Evolutionary conservation across 2,113 vertebrate species (phyloP), one percentile per base, ranked within the genome.

Genomic region (Chloroceryle aenea): DNA sequence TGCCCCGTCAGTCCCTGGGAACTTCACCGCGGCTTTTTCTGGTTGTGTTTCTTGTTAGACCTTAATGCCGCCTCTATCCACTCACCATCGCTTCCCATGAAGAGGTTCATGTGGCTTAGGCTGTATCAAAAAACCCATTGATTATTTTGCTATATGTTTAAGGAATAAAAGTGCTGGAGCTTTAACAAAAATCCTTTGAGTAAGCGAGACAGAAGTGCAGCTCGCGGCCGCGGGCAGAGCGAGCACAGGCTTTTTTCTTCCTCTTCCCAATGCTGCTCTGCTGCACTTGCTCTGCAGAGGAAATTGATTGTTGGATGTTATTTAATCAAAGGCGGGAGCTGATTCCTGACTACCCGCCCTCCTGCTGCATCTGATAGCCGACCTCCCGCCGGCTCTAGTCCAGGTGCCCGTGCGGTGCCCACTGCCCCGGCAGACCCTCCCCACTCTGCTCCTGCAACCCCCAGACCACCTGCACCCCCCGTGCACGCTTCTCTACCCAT

Each of bases 101-200:
- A 36, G 18, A 13, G 47, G 71, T 30, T 95, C 10, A 1, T 74
- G 21, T 11, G 38, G 92, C 83, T 95, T 92, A 95, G 95, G 94
- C 61, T 67, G 72, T 94, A 96, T 88, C 94, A 88, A 63, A 92
- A 95, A 95, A 64, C 80, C 97, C 97, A 97, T 96, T 91, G 97
- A 95, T 96, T 95, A 90, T 96, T 97, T 97, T 92, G 95, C 94
- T 97, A 71, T 67, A 79, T 91, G 85, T 94, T 97, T 96, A 97
- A 97, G 96, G 95, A 96, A 97, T 93, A 89, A 96, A 97, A 97
- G 97, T 32, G 66, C 62, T 12, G 71, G 90, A 82, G 96, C 86
- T 95, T 95, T 84, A 52, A 26, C 82, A 92, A 95, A 89, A 87
- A 94, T 94, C 82, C 97, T 94, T 76, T 91, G 87, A 96, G 98